A percentile compares a stretch with the other conserved stretches of the same genome.
Evolutionary conservation across 2,797 vertebrate species (phyloP).

Genomic region (Antrozous pallidus): DNA sequence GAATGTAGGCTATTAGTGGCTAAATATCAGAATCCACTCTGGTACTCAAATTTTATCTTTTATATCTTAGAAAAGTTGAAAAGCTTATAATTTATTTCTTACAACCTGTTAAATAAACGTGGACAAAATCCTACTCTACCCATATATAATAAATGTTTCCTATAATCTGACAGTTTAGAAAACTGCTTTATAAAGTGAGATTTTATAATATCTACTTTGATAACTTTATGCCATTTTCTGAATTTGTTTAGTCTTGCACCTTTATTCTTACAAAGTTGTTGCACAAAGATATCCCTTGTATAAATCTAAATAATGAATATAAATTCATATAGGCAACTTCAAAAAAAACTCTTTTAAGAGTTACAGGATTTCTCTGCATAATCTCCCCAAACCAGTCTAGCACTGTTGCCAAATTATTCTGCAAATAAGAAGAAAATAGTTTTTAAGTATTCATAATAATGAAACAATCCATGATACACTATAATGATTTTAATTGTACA

Average conservation of each 20-base stretch:
- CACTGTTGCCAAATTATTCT: background rate
- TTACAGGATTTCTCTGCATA: background rate
- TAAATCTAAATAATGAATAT: conserved; percentile 54
- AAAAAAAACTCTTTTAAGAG: conserved; percentile 16
- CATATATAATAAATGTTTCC: conserved; percentile 6
- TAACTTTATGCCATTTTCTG: conserved; percentile 47
- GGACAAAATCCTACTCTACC: background rate
- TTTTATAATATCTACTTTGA: conserved; percentile 51
- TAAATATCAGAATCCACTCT: background rate
- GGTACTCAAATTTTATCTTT: background rate
- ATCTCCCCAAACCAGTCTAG: background rate
- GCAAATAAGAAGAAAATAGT: background rate
- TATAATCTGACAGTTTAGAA: conserved; percentile 57
- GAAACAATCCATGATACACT: background rate
- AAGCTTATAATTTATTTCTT: conserved; percentile 41
- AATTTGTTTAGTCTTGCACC: conserved; percentile 56
- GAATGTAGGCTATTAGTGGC: background rate
- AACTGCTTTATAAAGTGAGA: conserved; percentile 47
- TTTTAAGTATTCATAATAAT: background rate
- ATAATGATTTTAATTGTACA: background rate
- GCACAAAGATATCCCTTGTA: background rate
- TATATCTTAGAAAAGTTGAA: conserved; percentile 31
- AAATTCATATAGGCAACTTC: background rate
- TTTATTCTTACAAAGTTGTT: conserved; percentile 38
- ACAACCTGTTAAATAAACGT: conserved; percentile 46